phyloP scores from a whole-genome alignment of 2,888 invertebrate genomes.

The Ethmia dodecea region DNA sequence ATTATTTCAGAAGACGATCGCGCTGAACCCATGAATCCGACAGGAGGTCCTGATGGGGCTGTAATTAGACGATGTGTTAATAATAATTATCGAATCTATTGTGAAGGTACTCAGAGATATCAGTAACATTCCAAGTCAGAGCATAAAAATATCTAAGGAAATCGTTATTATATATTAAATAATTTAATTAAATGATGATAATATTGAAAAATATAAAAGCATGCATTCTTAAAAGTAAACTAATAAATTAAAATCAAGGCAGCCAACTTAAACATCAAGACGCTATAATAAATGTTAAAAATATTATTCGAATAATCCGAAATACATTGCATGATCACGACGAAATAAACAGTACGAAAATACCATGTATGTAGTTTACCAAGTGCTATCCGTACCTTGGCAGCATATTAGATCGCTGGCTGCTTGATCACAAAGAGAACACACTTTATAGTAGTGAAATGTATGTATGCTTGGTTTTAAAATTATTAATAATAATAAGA shows the following conservation, averaged over 20 bases:
- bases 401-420: conserved; percentile 76
- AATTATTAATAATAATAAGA: too few relatives aligned
- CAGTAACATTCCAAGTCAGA: too few relatives aligned
- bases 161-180: too few relatives aligned
- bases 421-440: conserved; percentile 68
- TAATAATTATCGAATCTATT: too few relatives aligned
- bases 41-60: conserved; percentile 98
- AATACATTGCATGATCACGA: too few relatives aligned
- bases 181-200: too few relatives aligned
- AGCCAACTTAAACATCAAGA: conserved; percentile 12
- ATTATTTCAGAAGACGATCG: conserved; percentile 96
- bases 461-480: conserved; percentile 9
- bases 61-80: too few relatives aligned
- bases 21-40: conserved; percentile 96
- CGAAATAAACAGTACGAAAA: conserved; percentile 19
- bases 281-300: conserved; percentile 11
- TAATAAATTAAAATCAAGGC: conserved; percentile 7
- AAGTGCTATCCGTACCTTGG: conserved; percentile 65
- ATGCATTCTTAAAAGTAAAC: too few relatives aligned
- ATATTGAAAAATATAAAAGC: too few relatives aligned
- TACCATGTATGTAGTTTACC: conserved; percentile 23
- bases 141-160: too few relatives aligned
- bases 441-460: conserved; percentile 37
- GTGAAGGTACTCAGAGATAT: too few relatives aligned
- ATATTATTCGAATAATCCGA: conserved; percentile 22